Conservation (phyloP, 1,140 invertebrate genomes). For the Drosophila tristis region DNA sequence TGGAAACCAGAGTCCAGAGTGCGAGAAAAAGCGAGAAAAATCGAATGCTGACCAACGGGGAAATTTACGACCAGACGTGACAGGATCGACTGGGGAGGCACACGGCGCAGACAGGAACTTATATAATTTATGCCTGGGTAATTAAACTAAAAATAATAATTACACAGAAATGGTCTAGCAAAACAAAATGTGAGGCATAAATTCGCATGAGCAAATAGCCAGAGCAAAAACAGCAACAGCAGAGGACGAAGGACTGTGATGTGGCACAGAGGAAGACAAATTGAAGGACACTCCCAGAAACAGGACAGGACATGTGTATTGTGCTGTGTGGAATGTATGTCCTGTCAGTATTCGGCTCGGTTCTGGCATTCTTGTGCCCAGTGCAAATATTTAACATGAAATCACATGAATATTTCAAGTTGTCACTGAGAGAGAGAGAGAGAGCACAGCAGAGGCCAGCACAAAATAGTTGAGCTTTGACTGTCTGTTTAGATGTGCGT, state of each 20-base stretch:
- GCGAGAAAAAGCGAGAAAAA: constrained; percentile 14
- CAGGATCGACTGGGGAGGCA: no score
- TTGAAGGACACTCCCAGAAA: constrained; percentile 38
- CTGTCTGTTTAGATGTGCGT: not conserved
- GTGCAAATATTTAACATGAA: constrained; percentile 56
- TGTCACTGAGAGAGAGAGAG: constrained; percentile 8
- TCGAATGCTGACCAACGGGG: no score
- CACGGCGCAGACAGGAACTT: no score
- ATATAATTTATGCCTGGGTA: constrained; percentile 47
- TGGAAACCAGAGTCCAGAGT: not conserved
- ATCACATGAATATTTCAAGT: constrained; percentile 58
- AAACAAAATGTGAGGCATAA: constrained; percentile 24
- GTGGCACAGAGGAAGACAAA: constrained; percentile 37
- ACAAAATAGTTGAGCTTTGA: no score
- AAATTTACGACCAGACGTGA: no score
- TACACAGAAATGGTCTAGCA: constrained; percentile 10
- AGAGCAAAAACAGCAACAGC: constrained; percentile 2
- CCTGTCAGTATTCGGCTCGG: constrained; percentile 1
- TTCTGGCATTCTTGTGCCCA: constrained; percentile 5
- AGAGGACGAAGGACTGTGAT: not conserved
- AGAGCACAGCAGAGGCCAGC: not conserved
- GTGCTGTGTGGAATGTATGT: no score
- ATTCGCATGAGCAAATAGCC: constrained; percentile 35
- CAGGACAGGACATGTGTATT: constrained; percentile 32
- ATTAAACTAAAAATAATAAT: constrained; percentile 61